phyloP scores from a whole-genome alignment of 2,113 vertebrate genomes.

The Oplegnathus fasciatus region DNA sequence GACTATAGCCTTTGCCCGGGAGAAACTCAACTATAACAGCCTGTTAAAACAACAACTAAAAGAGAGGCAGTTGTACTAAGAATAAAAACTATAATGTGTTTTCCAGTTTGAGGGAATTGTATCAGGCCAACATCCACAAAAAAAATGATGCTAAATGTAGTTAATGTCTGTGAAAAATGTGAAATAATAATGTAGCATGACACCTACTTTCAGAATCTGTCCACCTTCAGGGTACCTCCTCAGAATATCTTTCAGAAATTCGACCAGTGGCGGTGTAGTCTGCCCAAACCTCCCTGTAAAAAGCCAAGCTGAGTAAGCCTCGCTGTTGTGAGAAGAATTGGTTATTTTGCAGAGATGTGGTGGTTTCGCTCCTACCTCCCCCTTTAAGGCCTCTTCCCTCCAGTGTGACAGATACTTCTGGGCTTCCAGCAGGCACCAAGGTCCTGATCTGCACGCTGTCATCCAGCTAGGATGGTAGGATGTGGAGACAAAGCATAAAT shows the following conservation, averaged over 20 bases:
- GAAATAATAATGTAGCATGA: neutral
- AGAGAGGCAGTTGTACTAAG: neutral
- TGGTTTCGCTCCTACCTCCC: conserved; percentile 87
- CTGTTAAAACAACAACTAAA: neutral
- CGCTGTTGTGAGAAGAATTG: neutral
- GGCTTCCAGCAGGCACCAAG: conserved; percentile 83
- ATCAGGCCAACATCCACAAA: neutral
- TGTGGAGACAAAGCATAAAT: conserved; percentile 18
- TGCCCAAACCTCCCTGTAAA: conserved; percentile 95
- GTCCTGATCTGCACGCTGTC: conserved; percentile 86
- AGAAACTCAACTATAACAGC: neutral
- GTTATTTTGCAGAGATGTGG: neutral
- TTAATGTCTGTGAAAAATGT: neutral
- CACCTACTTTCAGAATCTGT: conserved; percentile 96
- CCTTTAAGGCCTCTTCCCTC: conserved; percentile 93
- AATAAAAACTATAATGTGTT: neutral
- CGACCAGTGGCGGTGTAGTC: conserved; percentile 96
- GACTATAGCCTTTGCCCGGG: neutral
- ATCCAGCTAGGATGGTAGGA: conserved; percentile 78
- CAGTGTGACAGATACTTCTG: conserved; percentile 89
- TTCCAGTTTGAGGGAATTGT: neutral
- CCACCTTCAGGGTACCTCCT: conserved; percentile 98
- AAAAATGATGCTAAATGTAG: neutral
- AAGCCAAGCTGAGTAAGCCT: conserved; percentile 24
- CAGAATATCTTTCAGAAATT: conserved; percentile 98